Conservation (phyloP, 2,797 vertebrate genomes). For the Gallirallus australis region DNA sequence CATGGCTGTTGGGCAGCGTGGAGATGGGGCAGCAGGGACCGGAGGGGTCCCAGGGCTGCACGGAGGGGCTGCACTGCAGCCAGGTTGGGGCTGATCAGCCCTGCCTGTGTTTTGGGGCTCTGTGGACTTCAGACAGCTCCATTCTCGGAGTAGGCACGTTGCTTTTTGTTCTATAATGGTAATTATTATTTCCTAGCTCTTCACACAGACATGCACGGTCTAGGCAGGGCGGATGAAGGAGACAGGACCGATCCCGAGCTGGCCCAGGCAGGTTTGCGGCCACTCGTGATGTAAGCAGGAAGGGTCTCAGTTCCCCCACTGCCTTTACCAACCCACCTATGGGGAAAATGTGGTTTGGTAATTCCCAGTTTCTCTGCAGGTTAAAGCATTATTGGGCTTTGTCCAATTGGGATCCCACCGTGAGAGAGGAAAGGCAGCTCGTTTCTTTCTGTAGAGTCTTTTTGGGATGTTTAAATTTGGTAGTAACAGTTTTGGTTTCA, state of each 20-base stretch:
- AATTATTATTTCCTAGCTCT: not conserved
- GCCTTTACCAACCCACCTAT: not conserved
- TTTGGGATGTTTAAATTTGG: slow-evolving; percentile 63
- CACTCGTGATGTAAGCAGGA: not conserved
- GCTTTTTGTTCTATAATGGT: not conserved
- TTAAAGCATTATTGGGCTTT: not conserved
- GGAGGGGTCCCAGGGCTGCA: not conserved
- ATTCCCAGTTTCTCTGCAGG: not conserved
- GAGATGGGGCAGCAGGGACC: not conserved
- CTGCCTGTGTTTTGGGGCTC: rapidly evolving
- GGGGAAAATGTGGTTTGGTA: not conserved
- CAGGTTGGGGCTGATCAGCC: rapidly evolving
- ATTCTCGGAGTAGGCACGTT: rapidly evolving
- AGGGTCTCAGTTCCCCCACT: rapidly evolving
- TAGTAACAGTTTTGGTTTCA: slow-evolving; percentile 61
- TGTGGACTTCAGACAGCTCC: not conserved
- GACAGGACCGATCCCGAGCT: not conserved
- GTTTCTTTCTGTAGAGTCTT: not conserved
- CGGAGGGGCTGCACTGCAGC: not conserved
- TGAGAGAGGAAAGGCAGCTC: not conserved
- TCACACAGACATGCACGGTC: rapidly evolving
- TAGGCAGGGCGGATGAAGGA: not conserved
- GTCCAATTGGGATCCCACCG: not conserved
- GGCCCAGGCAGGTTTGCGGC: not conserved
- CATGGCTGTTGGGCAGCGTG: rapidly evolving